A percentile compares a stretch with the other conserved stretches of the same genome.
Evolutionary conservation across 2,888 invertebrate species (phyloP).

Genomic region (Hymenopus coronatus): DNA sequence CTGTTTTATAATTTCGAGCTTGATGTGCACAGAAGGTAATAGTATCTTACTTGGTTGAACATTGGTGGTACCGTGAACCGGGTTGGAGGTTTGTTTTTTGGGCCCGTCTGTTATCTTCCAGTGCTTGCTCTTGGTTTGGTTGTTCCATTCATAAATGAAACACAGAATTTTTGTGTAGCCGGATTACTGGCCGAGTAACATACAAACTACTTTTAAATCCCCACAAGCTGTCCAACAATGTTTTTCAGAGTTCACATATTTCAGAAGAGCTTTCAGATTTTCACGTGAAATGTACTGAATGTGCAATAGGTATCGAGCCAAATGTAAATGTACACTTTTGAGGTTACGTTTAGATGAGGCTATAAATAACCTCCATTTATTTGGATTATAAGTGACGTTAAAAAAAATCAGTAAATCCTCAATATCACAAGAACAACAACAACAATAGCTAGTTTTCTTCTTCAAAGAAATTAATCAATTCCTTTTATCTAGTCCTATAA

Average conservation of each 20-base stretch:
- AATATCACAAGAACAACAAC: too few relatives aligned
- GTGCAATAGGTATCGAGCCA: not conserved
- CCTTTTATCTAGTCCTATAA: not conserved
- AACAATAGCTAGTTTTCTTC: not conserved
- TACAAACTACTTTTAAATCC: too few relatives aligned
- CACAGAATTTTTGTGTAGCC: not conserved
- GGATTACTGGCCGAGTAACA: not conserved
- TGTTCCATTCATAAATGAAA: not conserved
- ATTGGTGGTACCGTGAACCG: too few relatives aligned
- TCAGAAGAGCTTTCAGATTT: not conserved
- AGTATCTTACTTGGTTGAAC: too few relatives aligned
- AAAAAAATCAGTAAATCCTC: too few relatives aligned
- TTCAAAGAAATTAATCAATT: too few relatives aligned
- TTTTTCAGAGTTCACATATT: constrained; percentile 1
- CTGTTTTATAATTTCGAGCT: too few relatives aligned
- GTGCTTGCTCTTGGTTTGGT: too few relatives aligned
- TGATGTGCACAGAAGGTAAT: not conserved
- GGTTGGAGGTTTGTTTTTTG: not conserved
- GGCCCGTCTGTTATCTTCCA: not conserved
- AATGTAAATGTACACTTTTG: not conserved
- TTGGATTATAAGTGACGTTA: not conserved
- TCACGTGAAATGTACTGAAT: not conserved
- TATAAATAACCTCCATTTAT: not conserved
- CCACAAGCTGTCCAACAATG: not conserved
- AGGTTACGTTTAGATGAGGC: not conserved